Conservation (phyloP, 2,113 vertebrate genomes). For the Pituophis catenifer region DNA sequence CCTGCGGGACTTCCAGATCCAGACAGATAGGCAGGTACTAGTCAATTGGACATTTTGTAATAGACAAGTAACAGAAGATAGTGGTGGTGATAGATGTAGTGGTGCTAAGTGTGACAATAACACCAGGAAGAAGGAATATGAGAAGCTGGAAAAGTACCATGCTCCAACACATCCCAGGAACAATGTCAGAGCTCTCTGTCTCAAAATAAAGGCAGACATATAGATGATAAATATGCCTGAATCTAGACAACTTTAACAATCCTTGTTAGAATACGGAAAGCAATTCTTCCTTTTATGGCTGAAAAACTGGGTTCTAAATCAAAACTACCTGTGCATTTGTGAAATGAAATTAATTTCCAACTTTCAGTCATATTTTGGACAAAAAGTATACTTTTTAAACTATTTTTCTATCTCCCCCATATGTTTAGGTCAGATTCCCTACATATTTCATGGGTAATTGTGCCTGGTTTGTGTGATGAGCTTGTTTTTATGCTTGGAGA, state of each 20-base stretch:
- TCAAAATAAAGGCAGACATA: background rate
- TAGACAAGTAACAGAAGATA: too few species aligned
- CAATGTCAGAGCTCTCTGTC: too few species aligned
- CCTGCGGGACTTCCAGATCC: too few species aligned
- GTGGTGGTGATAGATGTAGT: too few species aligned
- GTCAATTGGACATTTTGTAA: too few species aligned
- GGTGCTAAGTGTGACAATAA: too few species aligned
- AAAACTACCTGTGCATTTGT: background rate
- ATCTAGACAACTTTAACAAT: background rate
- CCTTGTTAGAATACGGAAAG: background rate
- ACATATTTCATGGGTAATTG: conserved; percentile 89
- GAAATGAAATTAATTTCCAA: background rate
- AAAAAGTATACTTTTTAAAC: background rate
- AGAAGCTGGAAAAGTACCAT: too few species aligned
- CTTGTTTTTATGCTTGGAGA: conserved; percentile 60
- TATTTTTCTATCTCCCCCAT: conserved; percentile 68
- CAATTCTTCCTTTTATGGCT: background rate
- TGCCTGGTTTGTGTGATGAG: conserved; percentile 65
- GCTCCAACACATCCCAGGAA: too few species aligned
- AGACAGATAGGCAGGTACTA: too few species aligned
- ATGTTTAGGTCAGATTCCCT: conserved; percentile 89
- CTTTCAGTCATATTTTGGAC: background rate
- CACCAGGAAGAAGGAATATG: too few species aligned
- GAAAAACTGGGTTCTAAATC: background rate
- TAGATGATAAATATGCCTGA: background rate